Evolutionary conservation across 1,140 invertebrate genomes (phyloP).

Genomic region (Eurosta solidaginis): DNA sequence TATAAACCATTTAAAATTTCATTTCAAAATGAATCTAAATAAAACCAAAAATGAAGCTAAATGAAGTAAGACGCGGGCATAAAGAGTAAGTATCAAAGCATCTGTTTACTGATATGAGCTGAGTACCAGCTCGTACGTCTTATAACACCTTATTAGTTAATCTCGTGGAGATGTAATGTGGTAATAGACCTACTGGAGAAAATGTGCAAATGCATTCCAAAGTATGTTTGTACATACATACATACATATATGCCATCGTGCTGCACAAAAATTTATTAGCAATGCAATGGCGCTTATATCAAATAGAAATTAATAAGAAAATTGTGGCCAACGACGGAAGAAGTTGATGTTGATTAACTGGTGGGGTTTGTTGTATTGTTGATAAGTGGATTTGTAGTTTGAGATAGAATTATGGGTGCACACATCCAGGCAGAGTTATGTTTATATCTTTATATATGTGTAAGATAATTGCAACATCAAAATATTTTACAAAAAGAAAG

Average conservation of each 20-base stretch:
- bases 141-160: not conserved
- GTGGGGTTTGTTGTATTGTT: not conserved
- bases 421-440: not conserved
- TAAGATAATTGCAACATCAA: not conserved
- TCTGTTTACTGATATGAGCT: too few relatives aligned
- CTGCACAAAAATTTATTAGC: not conserved
- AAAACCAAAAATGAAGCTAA: not conserved
- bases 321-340: not conserved
- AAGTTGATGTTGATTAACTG: not conserved
- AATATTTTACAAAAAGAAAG: not conserved
- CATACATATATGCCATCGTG: too few relatives aligned
- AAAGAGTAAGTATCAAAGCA: too few relatives aligned
- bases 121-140: not conserved
- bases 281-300: not conserved
- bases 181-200: not conserved
- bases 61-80: too few relatives aligned
- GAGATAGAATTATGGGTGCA: not conserved
- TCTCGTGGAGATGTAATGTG: not conserved
- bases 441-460: too few relatives aligned
- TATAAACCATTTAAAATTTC: constrained; percentile 15
- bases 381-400: not conserved
- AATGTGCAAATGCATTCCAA: not conserved
- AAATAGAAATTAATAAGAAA: not conserved
- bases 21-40: not conserved
- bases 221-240: too few relatives aligned